These are phyloP conservation scores for Dinomys branickii DNA, from an alignment of 2,113 vertebrate genomes.

Conservation along the genomic window DNA sequence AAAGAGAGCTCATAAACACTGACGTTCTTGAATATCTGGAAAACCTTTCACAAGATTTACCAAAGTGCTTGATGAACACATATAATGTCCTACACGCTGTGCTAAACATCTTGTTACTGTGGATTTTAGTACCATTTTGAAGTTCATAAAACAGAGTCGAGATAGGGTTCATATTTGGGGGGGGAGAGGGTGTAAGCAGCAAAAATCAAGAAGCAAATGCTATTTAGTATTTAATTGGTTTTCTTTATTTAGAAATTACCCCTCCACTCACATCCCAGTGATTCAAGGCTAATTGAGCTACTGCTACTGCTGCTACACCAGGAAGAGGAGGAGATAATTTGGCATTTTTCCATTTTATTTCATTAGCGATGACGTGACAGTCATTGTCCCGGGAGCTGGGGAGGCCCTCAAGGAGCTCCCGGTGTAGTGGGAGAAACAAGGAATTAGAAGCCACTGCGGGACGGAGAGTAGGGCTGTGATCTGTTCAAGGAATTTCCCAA, in stretches of 20 bases:
- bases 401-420: not conserved
- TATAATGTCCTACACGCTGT: not conserved
- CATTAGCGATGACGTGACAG: not conserved
- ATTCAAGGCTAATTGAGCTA: not conserved
- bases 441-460: constrained; percentile 1
- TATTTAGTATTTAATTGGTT: not conserved
- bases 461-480: constrained; percentile 14
- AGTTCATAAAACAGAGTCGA: not conserved
- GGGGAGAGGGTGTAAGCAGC: not conserved
- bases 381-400: not conserved
- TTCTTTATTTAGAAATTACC: not conserved
- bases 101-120: not conserved
- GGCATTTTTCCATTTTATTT: not conserved
- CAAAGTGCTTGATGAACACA: not conserved
- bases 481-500: not conserved
- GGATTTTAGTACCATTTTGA: constrained; percentile 27
- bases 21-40: not conserved
- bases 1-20: constrained; percentile 8
- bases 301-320: not conserved
- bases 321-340: not conserved
- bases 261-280: no score
- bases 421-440: not conserved
- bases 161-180: not conserved
- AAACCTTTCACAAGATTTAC: constrained; percentile 14
- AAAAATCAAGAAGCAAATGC: constrained; percentile 19